Evolutionary conservation across 2,797 vertebrate genomes (phyloP).

Genomic region (Melanogrammus aeglefinus): DNA sequence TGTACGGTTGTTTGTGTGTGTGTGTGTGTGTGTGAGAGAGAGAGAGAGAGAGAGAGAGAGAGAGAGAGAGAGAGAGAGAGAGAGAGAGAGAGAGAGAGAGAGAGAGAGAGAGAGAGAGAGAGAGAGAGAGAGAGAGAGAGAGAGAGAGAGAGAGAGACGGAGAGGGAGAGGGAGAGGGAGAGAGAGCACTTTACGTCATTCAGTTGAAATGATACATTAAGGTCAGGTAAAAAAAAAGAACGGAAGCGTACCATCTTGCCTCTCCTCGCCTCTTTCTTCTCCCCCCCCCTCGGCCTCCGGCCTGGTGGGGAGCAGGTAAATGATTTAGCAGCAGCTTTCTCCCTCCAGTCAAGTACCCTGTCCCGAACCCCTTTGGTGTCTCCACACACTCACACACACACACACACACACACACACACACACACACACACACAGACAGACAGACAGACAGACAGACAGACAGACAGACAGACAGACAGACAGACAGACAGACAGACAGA

Average conservation of each 20-base stretch:
- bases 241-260: conserved; percentile 9
- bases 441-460: conserved; percentile 1
- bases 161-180: background rate
- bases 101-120: conserved; percentile 2
- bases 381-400: background rate
- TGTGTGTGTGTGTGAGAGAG: conserved; percentile 12
- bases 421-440: background rate
- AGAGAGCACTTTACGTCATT: background rate
- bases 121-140: conserved; percentile 1
- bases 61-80: conserved; percentile 12
- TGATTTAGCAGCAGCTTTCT: background rate
- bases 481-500: background rate
- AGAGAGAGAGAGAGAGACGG: background rate
- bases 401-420: conserved; percentile 9
- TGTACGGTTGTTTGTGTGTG: conserved; percentile 10
- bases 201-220: conserved; percentile 17
- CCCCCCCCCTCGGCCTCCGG: background rate
- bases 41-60: conserved; percentile 6
- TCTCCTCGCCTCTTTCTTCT: too few species aligned
- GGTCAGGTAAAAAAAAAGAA: background rate
- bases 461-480: conserved; percentile 12
- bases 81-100: conserved; percentile 2
- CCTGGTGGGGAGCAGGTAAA: background rate
- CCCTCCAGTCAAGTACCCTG: background rate
- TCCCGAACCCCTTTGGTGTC: background rate